A percentile compares a stretch with the other conserved stretches of the same genome.
Conservation (phyloP, 2,888 invertebrate genomes). For the Tipula confusa region DNA sequence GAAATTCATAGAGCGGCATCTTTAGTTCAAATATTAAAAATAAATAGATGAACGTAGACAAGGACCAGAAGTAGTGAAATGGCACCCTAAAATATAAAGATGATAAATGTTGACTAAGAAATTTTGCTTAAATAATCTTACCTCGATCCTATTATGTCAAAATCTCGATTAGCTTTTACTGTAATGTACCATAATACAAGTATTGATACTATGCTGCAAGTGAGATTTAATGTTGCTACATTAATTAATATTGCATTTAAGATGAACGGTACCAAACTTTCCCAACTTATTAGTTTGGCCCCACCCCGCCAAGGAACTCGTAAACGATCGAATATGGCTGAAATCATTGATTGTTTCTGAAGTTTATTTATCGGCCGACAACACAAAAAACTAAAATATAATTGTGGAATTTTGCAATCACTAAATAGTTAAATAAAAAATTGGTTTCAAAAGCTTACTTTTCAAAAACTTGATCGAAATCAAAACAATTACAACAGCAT, state of each 20-base stretch:
- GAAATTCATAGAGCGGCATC: constrained; percentile 67
- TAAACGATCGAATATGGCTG: constrained; percentile 54
- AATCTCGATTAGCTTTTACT: constrained; percentile 41
- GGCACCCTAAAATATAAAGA: constrained; percentile 52
- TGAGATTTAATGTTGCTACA: constrained; percentile 51
- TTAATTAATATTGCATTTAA: constrained; percentile 51
- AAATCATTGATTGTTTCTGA: constrained; percentile 46
- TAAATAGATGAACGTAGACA: constrained; percentile 62
- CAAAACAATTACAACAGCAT: constrained; percentile 57
- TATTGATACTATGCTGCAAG: neutral
- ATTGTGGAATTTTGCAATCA: neutral
- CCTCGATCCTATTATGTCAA: constrained; percentile 35
- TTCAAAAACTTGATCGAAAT: constrained; percentile 55
- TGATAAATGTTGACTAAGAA: neutral
- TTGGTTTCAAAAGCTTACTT: constrained; percentile 47
- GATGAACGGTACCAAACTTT: constrained; percentile 52
- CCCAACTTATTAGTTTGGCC: constrained; percentile 54
- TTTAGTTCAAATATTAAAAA: constrained; percentile 68
- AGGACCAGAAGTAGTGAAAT: constrained; percentile 72
- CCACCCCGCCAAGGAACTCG: constrained; percentile 59
- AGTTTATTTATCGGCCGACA: constrained; percentile 40
- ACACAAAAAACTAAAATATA: constrained; percentile 41
- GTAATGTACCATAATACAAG: constrained; percentile 36
- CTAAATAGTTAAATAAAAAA: neutral
- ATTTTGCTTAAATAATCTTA: neutral